Evolutionary conservation across 2,888 invertebrate species (phyloP).

Genomic region (Apocheima hispidaria): DNA sequence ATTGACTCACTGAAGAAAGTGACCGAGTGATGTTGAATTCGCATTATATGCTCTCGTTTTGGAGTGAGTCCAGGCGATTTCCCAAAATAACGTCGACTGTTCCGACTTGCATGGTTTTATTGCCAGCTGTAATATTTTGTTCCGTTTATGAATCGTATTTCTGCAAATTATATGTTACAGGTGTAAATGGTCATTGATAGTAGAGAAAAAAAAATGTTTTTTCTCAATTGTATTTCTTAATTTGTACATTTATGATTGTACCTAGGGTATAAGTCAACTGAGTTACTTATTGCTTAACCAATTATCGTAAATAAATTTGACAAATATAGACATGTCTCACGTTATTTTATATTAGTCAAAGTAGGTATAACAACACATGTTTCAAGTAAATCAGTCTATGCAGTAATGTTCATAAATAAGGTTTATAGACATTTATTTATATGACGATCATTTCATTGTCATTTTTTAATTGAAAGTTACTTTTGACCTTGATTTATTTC

Average conservation of each 20-base stretch:
- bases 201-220: not conserved
- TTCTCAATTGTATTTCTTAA: no score
- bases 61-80: conserved; percentile 81
- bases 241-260: no score
- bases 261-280: no score
- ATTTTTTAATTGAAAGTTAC: no score
- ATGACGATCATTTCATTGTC: no score
- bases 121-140: conserved; percentile 64
- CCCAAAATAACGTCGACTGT: conserved; percentile 78
- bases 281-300: conserved; percentile 9
- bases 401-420: not conserved
- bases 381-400: not conserved
- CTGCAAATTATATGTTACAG: conserved; percentile 2
- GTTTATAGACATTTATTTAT: not conserved
- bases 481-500: no score
- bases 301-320: conserved; percentile 5
- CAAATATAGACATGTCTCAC: conserved; percentile 14
- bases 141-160: conserved; percentile 51
- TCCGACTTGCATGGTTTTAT: conserved; percentile 74
- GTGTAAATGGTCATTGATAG: conserved; percentile 4
- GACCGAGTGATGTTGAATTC: conserved; percentile 76
- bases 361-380: conserved; percentile 1
- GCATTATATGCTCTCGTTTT: conserved; percentile 64
- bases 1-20: conserved; percentile 82
- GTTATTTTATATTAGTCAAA: conserved; percentile 12